These are phyloP conservation scores for Ctena decussata DNA, from an alignment of 2,888 invertebrate species.

Conservation along the genomic window DNA sequence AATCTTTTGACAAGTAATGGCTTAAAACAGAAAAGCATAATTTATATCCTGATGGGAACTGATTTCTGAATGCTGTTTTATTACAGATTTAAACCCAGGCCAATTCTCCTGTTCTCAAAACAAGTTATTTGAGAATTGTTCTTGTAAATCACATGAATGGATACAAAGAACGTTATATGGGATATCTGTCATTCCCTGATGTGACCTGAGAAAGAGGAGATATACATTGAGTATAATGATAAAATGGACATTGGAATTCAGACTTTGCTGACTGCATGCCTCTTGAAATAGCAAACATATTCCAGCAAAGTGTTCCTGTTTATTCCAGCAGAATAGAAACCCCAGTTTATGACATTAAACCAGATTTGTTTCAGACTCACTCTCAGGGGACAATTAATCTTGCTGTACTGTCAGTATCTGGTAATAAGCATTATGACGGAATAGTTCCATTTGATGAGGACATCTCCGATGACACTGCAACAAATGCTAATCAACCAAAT, in stretches of 20 bases:
- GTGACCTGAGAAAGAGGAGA: background rate
- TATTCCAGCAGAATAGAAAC: conserved; percentile 35
- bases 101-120: background rate
- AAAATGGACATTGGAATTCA: conserved; percentile 26
- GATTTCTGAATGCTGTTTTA: background rate
- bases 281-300: conserved; percentile 26
- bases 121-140: background rate
- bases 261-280: conserved; percentile 32
- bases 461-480: background rate
- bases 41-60: background rate
- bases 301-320: conserved; percentile 15
- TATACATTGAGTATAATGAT: background rate
- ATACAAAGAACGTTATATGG: background rate
- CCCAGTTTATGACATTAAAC: conserved; percentile 42
- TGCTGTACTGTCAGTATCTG: conserved; percentile 21
- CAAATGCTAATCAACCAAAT: background rate
- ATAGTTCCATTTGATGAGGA: background rate
- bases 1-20: background rate
- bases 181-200: background rate
- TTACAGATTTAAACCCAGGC: background rate
- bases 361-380: conserved; percentile 1
- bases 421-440: conserved; percentile 41
- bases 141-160: background rate
- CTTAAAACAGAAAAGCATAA: background rate
- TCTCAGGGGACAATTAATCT: conserved; percentile 19